A percentile compares a stretch with the other conserved stretches of the same genome.
These are phyloP conservation scores for Syngnathus scovelli DNA, from an alignment of 2,113 vertebrate species.

Conservation along the genomic window DNA sequence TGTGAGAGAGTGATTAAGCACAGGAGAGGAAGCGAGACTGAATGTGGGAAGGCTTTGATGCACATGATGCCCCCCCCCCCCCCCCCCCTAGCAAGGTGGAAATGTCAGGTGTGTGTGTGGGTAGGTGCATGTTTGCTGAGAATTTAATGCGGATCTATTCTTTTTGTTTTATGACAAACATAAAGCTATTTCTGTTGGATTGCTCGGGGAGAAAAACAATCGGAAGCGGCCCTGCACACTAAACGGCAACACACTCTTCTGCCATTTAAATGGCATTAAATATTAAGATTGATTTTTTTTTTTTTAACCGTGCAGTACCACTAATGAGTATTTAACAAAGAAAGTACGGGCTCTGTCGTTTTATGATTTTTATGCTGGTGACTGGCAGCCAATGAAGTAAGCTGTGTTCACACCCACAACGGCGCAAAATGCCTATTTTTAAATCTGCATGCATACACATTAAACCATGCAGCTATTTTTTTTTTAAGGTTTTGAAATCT, in stretches of 20 bases:
- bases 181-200: conserved; percentile 56
- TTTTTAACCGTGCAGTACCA: background rate
- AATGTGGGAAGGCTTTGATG: conserved; percentile 35
- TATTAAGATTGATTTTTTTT: background rate
- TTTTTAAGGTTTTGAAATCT: too few species aligned
- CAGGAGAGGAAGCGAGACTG: background rate
- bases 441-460: too few species aligned
- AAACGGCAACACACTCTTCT: background rate
- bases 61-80: conserved; percentile 30
- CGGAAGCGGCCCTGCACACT: background rate
- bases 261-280: background rate
- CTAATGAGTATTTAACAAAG: background rate
- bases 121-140: background rate
- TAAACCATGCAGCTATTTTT: too few species aligned
- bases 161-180: conserved; percentile 46
- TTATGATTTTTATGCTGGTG: too few species aligned
- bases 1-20: background rate
- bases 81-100: conserved; percentile 34
- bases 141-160: conserved; percentile 37
- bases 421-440: too few species aligned
- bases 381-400: too few species aligned
- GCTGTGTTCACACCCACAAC: too few species aligned
- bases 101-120: conserved; percentile 54
- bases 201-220: conserved; percentile 53
- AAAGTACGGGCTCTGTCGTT: too few species aligned